A percentile compares a stretch with the other conserved stretches of the same genome.
Evolutionary conservation across 2,888 invertebrate genomes (phyloP).

Genomic region (Aleiodes alternator): DNA sequence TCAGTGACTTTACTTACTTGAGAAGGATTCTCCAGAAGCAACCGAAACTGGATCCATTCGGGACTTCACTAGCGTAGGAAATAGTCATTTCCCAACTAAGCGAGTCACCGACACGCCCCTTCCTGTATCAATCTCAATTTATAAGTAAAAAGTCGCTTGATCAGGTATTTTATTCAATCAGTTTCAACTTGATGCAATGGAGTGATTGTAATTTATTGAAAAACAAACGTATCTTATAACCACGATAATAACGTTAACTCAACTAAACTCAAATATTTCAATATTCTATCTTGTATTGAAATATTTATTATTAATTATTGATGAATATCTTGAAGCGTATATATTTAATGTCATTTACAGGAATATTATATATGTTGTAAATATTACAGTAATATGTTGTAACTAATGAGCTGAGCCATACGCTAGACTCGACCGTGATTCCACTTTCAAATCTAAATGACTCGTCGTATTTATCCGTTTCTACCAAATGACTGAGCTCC

Average conservation of each 20-base stretch:
- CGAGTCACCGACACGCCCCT: constrained; percentile 51
- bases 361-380: constrained; percentile 1
- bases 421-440: constrained; percentile 25
- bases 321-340: not conserved
- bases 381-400: constrained; percentile 34
- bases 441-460: constrained; percentile 23
- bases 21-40: constrained; percentile 93
- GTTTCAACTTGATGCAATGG: not conserved
- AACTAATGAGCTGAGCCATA: constrained; percentile 20
- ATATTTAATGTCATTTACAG: constrained; percentile 13
- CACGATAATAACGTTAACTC: constrained; percentile 8
- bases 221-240: constrained; percentile 26
- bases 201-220: not conserved
- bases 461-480: constrained; percentile 49
- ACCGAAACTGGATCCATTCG: constrained; percentile 94
- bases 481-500: constrained; percentile 72
- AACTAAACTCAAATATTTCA: no score
- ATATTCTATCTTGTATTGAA: not conserved
- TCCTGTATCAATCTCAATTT: constrained; percentile 31
- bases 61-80: constrained; percentile 92
- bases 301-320: not conserved
- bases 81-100: constrained; percentile 83
- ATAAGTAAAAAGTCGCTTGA: constrained; percentile 11
- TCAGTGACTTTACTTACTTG: constrained; percentile 81
- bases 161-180: not conserved